Base-by-base conservation (phyloP, 2,888 invertebrate species). In the Latrodectus hesperus region DNA sequence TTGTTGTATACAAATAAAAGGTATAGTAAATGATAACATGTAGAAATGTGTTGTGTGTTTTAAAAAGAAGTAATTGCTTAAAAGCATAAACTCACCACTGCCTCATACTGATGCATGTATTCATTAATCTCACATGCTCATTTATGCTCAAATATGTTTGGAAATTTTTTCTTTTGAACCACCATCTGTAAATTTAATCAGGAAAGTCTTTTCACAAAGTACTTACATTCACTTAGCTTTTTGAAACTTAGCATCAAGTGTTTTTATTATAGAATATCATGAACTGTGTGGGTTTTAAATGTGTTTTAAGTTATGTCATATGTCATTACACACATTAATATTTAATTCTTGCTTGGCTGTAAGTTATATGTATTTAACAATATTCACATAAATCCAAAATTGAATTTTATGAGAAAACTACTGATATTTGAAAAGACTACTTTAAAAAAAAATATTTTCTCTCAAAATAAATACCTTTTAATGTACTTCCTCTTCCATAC, bases 111-210 rank as follows among this genome's bases (percentile, higher is more conserved):
- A 0, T 78, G 78, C 78, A 68, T 78, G 64, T 17, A 84, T 64
- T 70, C 71, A 76, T 64, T 60, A 16, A 52, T 22, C 22, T 60
- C 72, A 76, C 76, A 71, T 77, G 65, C 84, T 72, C 64, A 71
- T 72, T 52, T 84, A 71, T 84, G 84, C 84, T 84, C 84, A 84
- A 84, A 22, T 22, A 22, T 22, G 22, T 22, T 22, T 22, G 22
- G 1, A 22, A 22, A 22, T 22, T 22, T 22, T 22, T 22, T 22
- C 22, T 22, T 22, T 22, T 22, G 22, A 22, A 22, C 22, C 22
- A 22, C 22, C 22, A 22, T 22, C 22, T 22, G 22, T 22, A 22
- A 22, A 22, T 22, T 22, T 22, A 22, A 22, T 22, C 22, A 22
- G 22, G 22, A 22, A 22, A 22, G 22, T 22, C 22, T 22, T 22